Percentiles rank a stretch among this genome's conserved stretches.
These are phyloP conservation scores for Phoenoteleia sp. DNA, from an alignment of 2,888 invertebrate species.

Conservation along the genomic window DNA sequence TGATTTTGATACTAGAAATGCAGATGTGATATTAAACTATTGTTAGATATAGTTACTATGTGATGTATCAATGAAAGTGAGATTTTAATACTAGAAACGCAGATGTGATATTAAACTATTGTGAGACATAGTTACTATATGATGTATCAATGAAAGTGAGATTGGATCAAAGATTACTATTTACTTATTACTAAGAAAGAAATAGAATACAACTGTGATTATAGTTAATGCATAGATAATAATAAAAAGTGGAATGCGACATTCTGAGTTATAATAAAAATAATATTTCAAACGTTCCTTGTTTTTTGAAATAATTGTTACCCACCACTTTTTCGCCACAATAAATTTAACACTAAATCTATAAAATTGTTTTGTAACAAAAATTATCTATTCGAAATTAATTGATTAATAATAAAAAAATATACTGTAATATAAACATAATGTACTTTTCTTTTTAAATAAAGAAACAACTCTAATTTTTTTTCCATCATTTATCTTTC, in stretches of 20 bases:
- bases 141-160: conserved; percentile 8
- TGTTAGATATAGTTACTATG: conserved; percentile 9
- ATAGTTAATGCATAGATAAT: conserved; percentile 1
- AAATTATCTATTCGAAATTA: neutral
- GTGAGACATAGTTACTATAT: conserved; percentile 2
- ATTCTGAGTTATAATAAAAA: neutral
- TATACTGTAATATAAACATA: neutral
- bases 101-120: conserved; percentile 13
- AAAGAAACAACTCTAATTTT: neutral
- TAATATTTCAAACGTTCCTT: conserved; percentile 2
- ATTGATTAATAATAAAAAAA: neutral
- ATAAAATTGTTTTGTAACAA: conserved; percentile 12
- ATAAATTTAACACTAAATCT: conserved; percentile 1
- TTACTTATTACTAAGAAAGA: too few relatives aligned
- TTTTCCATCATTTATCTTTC: neutral
- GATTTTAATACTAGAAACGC: conserved; percentile 3
- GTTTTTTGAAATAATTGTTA: conserved; percentile 9
- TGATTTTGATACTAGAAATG: conserved; percentile 1
- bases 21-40: conserved; percentile 13
- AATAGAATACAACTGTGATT: neutral
- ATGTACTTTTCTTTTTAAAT: neutral
- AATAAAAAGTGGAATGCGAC: conserved; percentile 1
- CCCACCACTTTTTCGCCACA: neutral
- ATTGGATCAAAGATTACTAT: conserved; percentile 5
- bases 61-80: conserved; percentile 4